Percentiles rank a stretch among this genome's conserved stretches.
These are phyloP conservation scores for Lepidocyrtinus sp. DNA, from an alignment of 2,888 invertebrate genomes.

Conservation along the genomic window DNA sequence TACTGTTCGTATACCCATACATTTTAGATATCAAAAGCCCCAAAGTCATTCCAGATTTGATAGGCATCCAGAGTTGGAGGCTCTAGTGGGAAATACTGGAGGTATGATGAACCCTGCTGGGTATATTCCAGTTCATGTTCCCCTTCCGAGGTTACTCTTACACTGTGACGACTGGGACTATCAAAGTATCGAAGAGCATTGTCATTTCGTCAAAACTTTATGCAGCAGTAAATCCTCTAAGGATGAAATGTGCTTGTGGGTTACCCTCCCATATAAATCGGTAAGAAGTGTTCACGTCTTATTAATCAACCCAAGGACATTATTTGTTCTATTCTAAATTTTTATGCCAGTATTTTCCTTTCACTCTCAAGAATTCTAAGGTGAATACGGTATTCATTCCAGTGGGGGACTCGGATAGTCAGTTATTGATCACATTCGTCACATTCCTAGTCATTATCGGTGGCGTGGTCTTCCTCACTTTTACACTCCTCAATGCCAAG, in stretches of 20 bases:
- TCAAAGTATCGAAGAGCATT: conserved; percentile 71
- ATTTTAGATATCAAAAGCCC: conserved; percentile 75
- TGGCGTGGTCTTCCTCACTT: conserved; percentile 61
- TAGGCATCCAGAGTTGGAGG: conserved; percentile 51
- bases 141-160: conserved; percentile 68
- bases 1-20: conserved; percentile 72
- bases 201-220: conserved; percentile 71
- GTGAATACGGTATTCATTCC: conserved; percentile 67
- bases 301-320: no score
- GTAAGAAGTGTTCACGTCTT: no score
- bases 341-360: neutral
- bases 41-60: conserved; percentile 71
- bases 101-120: conserved; percentile 71
- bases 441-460: conserved; percentile 65
- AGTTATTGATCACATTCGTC: conserved; percentile 56
- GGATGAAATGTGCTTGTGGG: conserved; percentile 72
- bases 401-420: conserved; percentile 65
- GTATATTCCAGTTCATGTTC: conserved; percentile 70
- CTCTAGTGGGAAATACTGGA: conserved; percentile 54
- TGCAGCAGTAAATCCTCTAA: conserved; percentile 71
- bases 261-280: conserved; percentile 73
- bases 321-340: no score
- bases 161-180: conserved; percentile 68
- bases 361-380: conserved; percentile 70
- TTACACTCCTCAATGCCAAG: conserved; percentile 51